Conservation (phyloP, 1,140 invertebrate species). For the Proctacanthus coquilletti region DNA sequence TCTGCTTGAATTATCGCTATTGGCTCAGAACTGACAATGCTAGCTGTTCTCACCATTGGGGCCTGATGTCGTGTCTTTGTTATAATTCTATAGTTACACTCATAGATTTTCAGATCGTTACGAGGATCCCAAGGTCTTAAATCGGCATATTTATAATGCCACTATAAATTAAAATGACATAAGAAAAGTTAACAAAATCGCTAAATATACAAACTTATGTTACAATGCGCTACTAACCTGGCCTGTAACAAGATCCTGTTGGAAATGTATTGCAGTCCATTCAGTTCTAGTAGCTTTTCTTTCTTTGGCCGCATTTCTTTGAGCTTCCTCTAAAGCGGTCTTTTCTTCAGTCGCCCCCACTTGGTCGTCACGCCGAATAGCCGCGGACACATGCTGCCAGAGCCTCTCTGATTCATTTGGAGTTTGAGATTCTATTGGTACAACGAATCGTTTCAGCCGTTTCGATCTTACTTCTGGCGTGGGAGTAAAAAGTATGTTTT, state of each 20-base stretch:
- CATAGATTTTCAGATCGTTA: constrained; percentile 70
- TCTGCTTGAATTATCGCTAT: constrained; percentile 20
- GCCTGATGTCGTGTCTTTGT: constrained; percentile 59
- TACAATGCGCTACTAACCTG: constrained; percentile 9
- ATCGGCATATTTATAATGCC: constrained; percentile 63
- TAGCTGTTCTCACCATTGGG: constrained; percentile 46
- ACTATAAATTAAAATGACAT: constrained; percentile 24
- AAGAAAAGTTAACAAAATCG: background rate
- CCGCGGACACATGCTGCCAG: constrained; percentile 70
- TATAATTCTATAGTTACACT: constrained; percentile 50
- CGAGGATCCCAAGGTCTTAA: constrained; percentile 65
- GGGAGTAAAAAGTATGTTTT: constrained; percentile 58
- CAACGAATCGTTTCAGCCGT: constrained; percentile 60
- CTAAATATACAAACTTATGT: background rate
- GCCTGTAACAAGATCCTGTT: constrained; percentile 38
- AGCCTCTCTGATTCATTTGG: constrained; percentile 74
- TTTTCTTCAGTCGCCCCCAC: constrained; percentile 77
- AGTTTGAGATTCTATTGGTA: constrained; percentile 60
- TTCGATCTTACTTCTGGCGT: constrained; percentile 47
- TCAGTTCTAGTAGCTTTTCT: constrained; percentile 42
- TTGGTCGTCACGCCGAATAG: constrained; percentile 66
- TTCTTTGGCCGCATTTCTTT: constrained; percentile 42
- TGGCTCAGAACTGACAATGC: constrained; percentile 42
- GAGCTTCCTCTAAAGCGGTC: constrained; percentile 71
- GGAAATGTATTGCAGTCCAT: constrained; percentile 56